These are phyloP conservation scores for Pelmatolapia mariae DNA, from an alignment of 2,113 vertebrate genomes.

Conservation along the genomic window DNA sequence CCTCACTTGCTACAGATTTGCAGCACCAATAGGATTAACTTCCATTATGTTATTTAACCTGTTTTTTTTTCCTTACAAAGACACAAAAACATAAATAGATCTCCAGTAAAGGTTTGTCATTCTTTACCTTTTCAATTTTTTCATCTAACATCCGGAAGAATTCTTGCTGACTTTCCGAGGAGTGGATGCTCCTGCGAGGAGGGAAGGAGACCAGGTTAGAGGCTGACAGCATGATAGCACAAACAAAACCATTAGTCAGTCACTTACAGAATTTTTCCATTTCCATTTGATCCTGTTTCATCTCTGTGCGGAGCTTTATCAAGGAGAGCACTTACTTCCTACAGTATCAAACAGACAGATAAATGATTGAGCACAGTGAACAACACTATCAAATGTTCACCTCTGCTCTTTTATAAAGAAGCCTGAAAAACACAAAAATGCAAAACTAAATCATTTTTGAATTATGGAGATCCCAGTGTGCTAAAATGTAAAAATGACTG, in stretches of 20 bases:
- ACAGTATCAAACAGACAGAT: background rate
- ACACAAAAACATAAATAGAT: background rate
- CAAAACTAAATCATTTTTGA: background rate
- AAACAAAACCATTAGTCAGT: background rate
- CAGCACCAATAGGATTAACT: slow-evolving; percentile 10
- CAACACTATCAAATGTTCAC: background rate
- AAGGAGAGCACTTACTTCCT: slow-evolving; percentile 72
- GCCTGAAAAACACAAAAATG: background rate
- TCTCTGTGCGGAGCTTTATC: slow-evolving; percentile 52
- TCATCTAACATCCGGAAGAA: slow-evolving; percentile 99
- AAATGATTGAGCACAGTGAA: background rate
- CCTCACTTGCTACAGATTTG: slow-evolving; percentile 17
- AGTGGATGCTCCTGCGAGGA: slow-evolving; percentile 87
- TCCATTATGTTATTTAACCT: background rate
- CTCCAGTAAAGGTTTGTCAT: background rate
- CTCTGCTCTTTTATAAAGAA: background rate
- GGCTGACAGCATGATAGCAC: accelerated
- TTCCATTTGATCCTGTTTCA: slow-evolving; percentile 51
- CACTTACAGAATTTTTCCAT: slow-evolving; percentile 71
- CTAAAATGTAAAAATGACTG: background rate
- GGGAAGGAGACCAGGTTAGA: background rate
- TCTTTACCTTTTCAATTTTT: slow-evolving; percentile 94
- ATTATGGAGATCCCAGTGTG: background rate
- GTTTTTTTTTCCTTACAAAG: background rate
- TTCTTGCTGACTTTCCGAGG: slow-evolving; percentile 97